A percentile compares a stretch with the other conserved stretches of the same genome.
Conservation (phyloP, 2,113 vertebrate genomes). For the Sminthopsis crassicaudata region DNA sequence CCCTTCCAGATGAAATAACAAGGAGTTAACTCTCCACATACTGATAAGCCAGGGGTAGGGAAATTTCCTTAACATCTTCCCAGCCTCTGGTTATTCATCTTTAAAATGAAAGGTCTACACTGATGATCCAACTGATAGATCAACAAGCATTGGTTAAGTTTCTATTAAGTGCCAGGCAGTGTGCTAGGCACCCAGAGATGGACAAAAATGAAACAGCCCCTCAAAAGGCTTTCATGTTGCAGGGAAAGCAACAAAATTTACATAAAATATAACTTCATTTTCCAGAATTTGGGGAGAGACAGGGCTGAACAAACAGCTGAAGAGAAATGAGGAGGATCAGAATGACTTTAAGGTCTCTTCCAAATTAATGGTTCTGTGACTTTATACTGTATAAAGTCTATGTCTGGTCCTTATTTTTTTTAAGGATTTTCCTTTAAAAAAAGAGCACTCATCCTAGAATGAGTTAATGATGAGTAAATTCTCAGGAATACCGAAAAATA, state of each 20-base stretch:
- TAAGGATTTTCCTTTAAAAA: slow-evolving; percentile 39
- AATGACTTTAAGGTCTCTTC: neutral
- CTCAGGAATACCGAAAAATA: slow-evolving; percentile 25
- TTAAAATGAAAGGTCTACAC: neutral
- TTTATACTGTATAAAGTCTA: neutral
- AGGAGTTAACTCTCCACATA: slow-evolving; percentile 35
- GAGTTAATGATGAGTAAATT: slow-evolving; percentile 38
- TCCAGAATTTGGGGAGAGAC: neutral
- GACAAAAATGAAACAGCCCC: neutral
- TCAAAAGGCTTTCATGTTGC: neutral
- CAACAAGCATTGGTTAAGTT: neutral
- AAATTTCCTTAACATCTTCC: neutral
- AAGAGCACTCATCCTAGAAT: slow-evolving; percentile 30
- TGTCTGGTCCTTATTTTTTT: neutral
- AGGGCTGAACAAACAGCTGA: neutral
- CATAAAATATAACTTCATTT: neutral
- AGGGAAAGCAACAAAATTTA: neutral
- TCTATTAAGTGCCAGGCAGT: neutral
- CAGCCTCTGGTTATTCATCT: neutral
- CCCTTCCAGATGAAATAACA: slow-evolving; percentile 14
- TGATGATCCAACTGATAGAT: neutral
- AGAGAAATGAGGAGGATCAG: neutral
- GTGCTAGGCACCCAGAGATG: fast-evolving
- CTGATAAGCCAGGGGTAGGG: neutral
- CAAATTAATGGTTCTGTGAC: neutral